These are phyloP conservation scores for Leptoteleia sp. DNA, from an alignment of 1,140 invertebrate genomes.

Conservation along the genomic window DNA sequence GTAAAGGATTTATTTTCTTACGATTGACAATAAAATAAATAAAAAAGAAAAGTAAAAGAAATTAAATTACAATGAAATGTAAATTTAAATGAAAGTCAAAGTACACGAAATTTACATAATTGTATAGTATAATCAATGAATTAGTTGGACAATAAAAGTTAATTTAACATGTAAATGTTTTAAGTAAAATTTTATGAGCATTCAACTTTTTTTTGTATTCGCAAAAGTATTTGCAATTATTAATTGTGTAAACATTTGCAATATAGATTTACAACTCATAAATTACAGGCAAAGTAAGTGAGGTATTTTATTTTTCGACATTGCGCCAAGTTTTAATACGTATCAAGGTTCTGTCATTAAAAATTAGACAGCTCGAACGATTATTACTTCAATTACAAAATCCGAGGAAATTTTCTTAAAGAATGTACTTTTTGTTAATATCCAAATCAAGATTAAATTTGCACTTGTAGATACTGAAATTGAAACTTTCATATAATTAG, in stretches of 20 bases:
- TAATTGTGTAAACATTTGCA: conserved; percentile 17
- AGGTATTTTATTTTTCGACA: conserved; percentile 40
- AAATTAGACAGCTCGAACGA: not conserved
- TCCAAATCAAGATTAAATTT: conserved; percentile 32
- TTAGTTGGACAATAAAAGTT: too few relatives aligned
- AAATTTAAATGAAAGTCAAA: too few relatives aligned
- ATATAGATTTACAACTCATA: conserved; percentile 17
- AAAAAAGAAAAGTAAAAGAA: too few relatives aligned
- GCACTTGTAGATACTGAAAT: conserved; percentile 27
- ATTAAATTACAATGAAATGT: too few relatives aligned
- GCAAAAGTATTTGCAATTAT: conserved; percentile 12
- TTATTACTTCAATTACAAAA: conserved; percentile 41
- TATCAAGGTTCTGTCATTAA: conserved; percentile 29
- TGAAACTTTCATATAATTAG: conserved; percentile 53
- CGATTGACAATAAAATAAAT: too few relatives aligned
- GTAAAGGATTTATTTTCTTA: too few relatives aligned
- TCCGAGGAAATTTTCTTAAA: conserved; percentile 21
- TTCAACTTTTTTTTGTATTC: too few relatives aligned
- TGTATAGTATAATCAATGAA: too few relatives aligned
- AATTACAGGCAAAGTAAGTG: conserved; percentile 17
- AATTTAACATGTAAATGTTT: too few relatives aligned
- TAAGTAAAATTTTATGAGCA: too few relatives aligned
- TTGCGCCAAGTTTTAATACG: conserved; percentile 12
- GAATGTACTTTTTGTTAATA: conserved; percentile 31
- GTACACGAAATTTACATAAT: too few relatives aligned